These are phyloP conservation scores for Caenorhabditis sp. DNA, from an alignment of 2,888 invertebrate genomes.

Conservation along the genomic window DNA sequence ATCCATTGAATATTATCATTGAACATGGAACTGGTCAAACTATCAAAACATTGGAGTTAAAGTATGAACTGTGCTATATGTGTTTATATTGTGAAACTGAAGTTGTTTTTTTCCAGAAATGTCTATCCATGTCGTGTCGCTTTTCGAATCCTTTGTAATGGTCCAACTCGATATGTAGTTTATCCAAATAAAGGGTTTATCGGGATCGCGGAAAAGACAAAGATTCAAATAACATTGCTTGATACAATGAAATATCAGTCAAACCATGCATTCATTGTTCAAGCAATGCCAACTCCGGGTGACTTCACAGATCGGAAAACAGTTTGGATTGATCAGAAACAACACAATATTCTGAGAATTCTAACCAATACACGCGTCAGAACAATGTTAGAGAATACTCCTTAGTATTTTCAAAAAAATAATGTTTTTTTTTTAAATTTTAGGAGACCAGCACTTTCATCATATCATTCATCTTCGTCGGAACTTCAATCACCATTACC, in stretches of 20 bases:
- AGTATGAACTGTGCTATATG: slow-evolving; percentile 6
- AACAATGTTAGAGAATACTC: slow-evolving; percentile 30
- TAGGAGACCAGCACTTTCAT: slow-evolving; percentile 15
- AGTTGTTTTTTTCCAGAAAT: slow-evolving; percentile 16
- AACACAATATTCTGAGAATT: slow-evolving; percentile 28
- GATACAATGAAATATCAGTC: slow-evolving; percentile 31
- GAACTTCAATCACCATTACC: background rate
- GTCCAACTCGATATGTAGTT: slow-evolving; percentile 30
- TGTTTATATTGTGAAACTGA: too few species aligned
- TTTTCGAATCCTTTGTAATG: slow-evolving; percentile 30
- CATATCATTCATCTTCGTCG: slow-evolving; percentile 8
- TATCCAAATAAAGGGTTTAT: slow-evolving; percentile 33
- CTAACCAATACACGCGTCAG: slow-evolving; percentile 26
- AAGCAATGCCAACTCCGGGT: slow-evolving; percentile 42
- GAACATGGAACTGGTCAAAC: slow-evolving; percentile 12
- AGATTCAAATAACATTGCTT: slow-evolving; percentile 19
- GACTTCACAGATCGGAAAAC: slow-evolving; percentile 23
- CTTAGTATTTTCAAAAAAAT: background rate
- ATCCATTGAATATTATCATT: slow-evolving; percentile 36
- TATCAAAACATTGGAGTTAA: slow-evolving; percentile 28
- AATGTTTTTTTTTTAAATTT: background rate
- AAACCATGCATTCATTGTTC: slow-evolving; percentile 32
- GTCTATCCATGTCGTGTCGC: slow-evolving; percentile 37
- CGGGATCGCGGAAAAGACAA: slow-evolving; percentile 24
- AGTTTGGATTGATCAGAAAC: slow-evolving; percentile 19